A percentile compares a stretch with the other conserved stretches of the same genome.
Evolutionary conservation across 1,140 invertebrate genomes (phyloP).

Genomic region (Drosophila serrata): DNA sequence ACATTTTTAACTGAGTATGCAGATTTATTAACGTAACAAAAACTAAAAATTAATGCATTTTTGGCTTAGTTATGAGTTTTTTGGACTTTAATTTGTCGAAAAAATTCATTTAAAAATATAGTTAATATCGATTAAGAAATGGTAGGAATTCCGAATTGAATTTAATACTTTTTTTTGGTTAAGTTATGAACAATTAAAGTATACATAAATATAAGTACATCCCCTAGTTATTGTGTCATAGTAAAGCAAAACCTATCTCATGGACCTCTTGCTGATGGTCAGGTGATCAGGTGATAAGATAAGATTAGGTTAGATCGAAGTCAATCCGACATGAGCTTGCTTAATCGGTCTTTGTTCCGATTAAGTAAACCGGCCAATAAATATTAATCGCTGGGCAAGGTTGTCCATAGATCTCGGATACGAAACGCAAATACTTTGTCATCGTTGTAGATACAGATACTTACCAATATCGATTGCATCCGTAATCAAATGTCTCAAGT

Average conservation of each 20-base stretch:
- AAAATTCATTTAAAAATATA: too few species aligned
- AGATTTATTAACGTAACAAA: too few species aligned
- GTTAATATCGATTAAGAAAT: too few species aligned
- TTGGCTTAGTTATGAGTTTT: too few species aligned
- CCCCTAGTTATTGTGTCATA: background rate
- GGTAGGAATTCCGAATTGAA: too few species aligned
- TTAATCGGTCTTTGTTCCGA: slow-evolving; percentile 28
- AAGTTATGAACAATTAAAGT: too few species aligned
- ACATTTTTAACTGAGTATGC: too few species aligned
- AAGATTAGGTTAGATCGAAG: slow-evolving; percentile 7
- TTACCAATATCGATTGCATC: background rate
- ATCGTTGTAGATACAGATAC: slow-evolving; percentile 5
- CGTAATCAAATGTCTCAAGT: slow-evolving; percentile 16
- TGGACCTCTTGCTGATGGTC: slow-evolving; percentile 4
- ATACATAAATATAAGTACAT: background rate
- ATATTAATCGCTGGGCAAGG: background rate
- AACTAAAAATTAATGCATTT: too few species aligned
- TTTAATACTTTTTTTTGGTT: too few species aligned
- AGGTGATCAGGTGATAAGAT: slow-evolving; percentile 5
- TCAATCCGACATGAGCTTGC: slow-evolving; percentile 17
- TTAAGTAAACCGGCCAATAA: slow-evolving; percentile 32
- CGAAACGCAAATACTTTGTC: slow-evolving; percentile 6
- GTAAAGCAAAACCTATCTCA: background rate
- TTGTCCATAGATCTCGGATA: slow-evolving; percentile 21
- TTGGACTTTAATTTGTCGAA: too few species aligned